Conservation (phyloP, 2,888 invertebrate species). For the Laspeyria flexula region DNA sequence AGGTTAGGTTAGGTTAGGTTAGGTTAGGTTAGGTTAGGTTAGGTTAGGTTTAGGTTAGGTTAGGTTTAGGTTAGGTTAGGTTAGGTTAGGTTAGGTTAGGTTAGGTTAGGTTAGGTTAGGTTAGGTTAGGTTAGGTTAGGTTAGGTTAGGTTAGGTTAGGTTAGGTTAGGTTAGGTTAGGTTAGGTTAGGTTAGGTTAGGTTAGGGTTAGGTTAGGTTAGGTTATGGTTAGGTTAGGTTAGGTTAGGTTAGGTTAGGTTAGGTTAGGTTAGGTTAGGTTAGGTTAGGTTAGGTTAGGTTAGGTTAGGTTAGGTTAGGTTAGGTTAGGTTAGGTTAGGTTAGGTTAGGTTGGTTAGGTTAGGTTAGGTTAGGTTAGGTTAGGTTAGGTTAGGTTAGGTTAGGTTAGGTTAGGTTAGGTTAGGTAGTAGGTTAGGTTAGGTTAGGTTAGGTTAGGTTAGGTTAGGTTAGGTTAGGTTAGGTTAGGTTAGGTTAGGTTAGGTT, state of each 20-base stretch:
- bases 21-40: slow-evolving; percentile 17
- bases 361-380: slow-evolving; percentile 8
- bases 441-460: slow-evolving; percentile 8
- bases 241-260: slow-evolving; percentile 11
- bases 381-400: slow-evolving; percentile 8
- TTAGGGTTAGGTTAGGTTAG: too few relatives aligned
- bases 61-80: too few relatives aligned
- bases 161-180: slow-evolving; percentile 8
- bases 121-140: slow-evolving; percentile 14
- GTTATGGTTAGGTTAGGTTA: too few relatives aligned
- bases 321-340: slow-evolving; percentile 8
- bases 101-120: slow-evolving; percentile 5
- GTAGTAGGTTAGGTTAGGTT: slow-evolving; percentile 7
- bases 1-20: slow-evolving; percentile 13
- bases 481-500: slow-evolving; percentile 8
- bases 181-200: too few relatives aligned
- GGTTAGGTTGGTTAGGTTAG: too few relatives aligned
- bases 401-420: slow-evolving; percentile 8
- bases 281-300: slow-evolving; percentile 8
- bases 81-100: slow-evolving; percentile 4
- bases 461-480: slow-evolving; percentile 8
- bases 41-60: too few relatives aligned
- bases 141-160: slow-evolving; percentile 9
- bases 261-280: slow-evolving; percentile 8
- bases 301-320: slow-evolving; percentile 1